Evolutionary conservation across 2,888 invertebrate genomes (phyloP), one percentile per base, ranked within the genome.

Genomic region (Neuroscelio doddi): DNA sequence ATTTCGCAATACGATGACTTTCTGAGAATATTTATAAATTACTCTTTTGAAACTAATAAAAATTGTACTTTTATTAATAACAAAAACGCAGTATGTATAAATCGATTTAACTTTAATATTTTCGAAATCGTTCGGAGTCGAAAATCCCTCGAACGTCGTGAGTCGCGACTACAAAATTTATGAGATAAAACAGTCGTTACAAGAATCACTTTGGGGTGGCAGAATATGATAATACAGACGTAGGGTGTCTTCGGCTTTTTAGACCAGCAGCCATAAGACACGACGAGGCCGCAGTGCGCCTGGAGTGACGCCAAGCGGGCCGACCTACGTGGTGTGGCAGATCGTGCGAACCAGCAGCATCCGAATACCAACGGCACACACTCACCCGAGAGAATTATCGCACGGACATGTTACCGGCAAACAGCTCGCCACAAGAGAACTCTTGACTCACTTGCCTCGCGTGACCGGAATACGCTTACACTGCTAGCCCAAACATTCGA

Each of bases 261-360:
- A n/a, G 41, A 16, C 16, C 38, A n/a, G 12, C 15, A 24, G n/a
- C 21, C 21, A 27, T 27, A 41, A 51, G 32, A 51, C 41, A 21
- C 16, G 36, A 21, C 30, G 64, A 69, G 78, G 78, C 80, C 78
- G 80, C 83, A 82, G 73, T 82, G 82, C 82, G 82, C 78, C 82
- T 82, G 82, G 83, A 83, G 71, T 71, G 55, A 68, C 77, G 83
- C 83, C 83, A 83, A 81, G 73, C 75, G 75, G 76, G 77, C 73
- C 77, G 64, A 61, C 14, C 57, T 39, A 55, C 32, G 53, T 27
- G 27, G 9, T 16, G 36, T 34, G 16, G 26, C 16, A 36, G 42
- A 32, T 32, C 42, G 24, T 16, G 32, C 21, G 14, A 30, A 42
- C 41, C n/a, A 32, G 12, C 38, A 38, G 42, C 51, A 41, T 42